Base-by-base conservation (phyloP, 1,140 invertebrate genomes). In the Oryctes rhinoceros region DNA sequence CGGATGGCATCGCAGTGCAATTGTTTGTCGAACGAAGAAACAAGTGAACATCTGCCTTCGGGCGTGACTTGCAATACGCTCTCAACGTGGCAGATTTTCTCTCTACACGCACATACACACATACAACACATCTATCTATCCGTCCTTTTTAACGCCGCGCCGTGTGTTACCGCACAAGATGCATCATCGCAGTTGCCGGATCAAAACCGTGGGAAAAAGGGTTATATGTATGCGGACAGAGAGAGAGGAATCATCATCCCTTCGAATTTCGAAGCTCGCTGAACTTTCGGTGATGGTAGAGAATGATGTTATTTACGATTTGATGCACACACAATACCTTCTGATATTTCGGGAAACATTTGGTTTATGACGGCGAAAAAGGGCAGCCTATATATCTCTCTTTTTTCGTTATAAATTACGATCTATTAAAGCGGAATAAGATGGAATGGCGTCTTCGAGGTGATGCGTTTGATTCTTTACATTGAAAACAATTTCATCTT, bases 31-130 rank as follows among this genome's bases (percentile, higher is more conserved):
- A 71, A 48, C 75, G 75, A 76, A 47, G 39, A 76, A 76, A 76
- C 75, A 76, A 76, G 75, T 76, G 75, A 76, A 76, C 75, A 76
- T 76, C 75, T 76, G 75, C 75, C 48, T 37, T 76, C 65, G 65
- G 65, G 75, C 75, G 75, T 76, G 75, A 76, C 75, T 76, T 76
- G 75, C 75, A 76, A 53, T 76, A 76, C 75, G 39, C 65, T 30
- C 65, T 35, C 24, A 71, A 71, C 24, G 65, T 71, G 65, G 65
- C 65, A 24, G 65, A 71, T 71, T 71, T 71, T 71, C 24, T 71
- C 65, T 37, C 24, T 37, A 59, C 18, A 59, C 53, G n/a, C 65
- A 24, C 65, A 44, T 10, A 4, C 39, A 39, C 39, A 44, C 9
- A 44, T 10, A 44, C 39, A 44, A 44, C 5, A 44, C 39, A 71